phyloP scores from a whole-genome alignment of 2,797 vertebrate genomes.

The Sphaeramia orbicularis region DNA sequence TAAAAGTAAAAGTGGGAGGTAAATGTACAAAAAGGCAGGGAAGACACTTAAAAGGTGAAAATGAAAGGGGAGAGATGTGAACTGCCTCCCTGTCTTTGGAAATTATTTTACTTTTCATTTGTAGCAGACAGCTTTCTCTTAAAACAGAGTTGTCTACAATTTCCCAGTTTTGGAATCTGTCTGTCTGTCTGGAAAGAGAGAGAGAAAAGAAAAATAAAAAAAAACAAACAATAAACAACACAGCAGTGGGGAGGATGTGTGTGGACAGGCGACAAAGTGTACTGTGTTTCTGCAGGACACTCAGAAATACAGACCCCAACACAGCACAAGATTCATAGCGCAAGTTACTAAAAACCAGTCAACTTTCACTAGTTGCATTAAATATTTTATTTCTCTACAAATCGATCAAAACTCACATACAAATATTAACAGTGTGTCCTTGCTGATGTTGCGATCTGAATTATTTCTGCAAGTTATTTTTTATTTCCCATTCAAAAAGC shows the following conservation, averaged over 20 bases:
- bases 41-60: slow-evolving; percentile 23
- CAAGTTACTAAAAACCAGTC: slow-evolving; percentile 6
- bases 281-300: too few relatives aligned
- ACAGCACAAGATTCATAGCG: background rate
- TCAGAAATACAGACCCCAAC: too few relatives aligned
- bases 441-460: slow-evolving; percentile 27
- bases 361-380: slow-evolving; percentile 1
- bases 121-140: slow-evolving; percentile 21
- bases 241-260: background rate
- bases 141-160: background rate
- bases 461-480: slow-evolving; percentile 43
- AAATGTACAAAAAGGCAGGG: slow-evolving; percentile 10
- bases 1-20: background rate
- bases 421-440: slow-evolving; percentile 37
- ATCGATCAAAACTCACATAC: slow-evolving; percentile 34
- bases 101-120: slow-evolving; percentile 36
- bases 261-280: background rate
- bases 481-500: slow-evolving; percentile 41
- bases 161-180: too few relatives aligned
- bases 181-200: slow-evolving; percentile 54
- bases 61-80: slow-evolving; percentile 6
- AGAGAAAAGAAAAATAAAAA: slow-evolving; percentile 15
- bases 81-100: slow-evolving; percentile 10
- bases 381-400: slow-evolving; percentile 18
- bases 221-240: slow-evolving; percentile 29